Percentiles rank a stretch among this genome's conserved stretches.
Evolutionary conservation across 92 coral and sea anemone genomes (phyloP).

Genomic region (Nematostella vectensis): DNA sequence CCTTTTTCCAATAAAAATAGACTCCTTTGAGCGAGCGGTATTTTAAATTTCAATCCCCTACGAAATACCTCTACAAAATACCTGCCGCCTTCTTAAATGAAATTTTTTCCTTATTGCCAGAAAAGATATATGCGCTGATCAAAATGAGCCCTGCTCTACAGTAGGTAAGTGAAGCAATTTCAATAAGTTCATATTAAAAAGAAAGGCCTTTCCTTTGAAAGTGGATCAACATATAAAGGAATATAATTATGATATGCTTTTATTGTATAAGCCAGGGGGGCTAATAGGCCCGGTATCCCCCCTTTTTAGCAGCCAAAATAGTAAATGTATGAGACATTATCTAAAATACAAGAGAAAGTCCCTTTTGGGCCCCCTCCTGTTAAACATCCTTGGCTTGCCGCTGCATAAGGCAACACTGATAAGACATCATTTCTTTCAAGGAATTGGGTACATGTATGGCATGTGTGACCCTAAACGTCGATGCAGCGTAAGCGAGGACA

Average conservation of each 20-base stretch:
- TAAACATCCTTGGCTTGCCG: too few species aligned
- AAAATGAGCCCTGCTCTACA: slow-evolving; percentile 68
- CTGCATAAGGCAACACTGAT: too few species aligned
- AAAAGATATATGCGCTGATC: slow-evolving; percentile 74
- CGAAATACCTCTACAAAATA: too few species aligned
- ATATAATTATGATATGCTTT: not conserved
- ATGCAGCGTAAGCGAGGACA: slow-evolving; percentile 90
- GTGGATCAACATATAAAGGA: not conserved
- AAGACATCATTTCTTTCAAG: slow-evolving; percentile 31
- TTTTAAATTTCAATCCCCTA: too few species aligned
- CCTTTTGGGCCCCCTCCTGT: too few species aligned
- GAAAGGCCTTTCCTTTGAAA: not conserved
- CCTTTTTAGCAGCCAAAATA: not conserved
- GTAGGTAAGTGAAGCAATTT: slow-evolving; percentile 59
- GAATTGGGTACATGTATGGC: slow-evolving; percentile 81
- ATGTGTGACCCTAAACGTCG: slow-evolving; percentile 75
- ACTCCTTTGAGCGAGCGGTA: too few species aligned
- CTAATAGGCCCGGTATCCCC: not conserved
- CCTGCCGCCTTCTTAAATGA: too few species aligned
- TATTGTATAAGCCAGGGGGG: not conserved
- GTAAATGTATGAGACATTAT: too few species aligned
- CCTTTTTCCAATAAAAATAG: too few species aligned
- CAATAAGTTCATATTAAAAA: not conserved
- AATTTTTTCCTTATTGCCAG: too few species aligned
- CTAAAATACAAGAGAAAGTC: too few species aligned